These are phyloP conservation scores for Trissolcus basalis DNA, from an alignment of 1,140 invertebrate species.

Conservation along the genomic window DNA sequence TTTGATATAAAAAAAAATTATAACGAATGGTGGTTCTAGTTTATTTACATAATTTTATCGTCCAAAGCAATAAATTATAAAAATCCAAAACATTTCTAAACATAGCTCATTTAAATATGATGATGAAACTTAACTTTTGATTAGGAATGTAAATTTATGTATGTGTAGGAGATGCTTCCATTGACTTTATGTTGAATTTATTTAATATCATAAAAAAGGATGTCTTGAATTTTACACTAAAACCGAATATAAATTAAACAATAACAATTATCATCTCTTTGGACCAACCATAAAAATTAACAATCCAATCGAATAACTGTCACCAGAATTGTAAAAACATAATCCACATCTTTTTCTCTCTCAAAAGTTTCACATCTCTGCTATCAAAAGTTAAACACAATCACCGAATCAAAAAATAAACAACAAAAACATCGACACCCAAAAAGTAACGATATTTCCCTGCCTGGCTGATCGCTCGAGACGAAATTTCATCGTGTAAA, in stretches of 20 bases:
- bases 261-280: too few species aligned
- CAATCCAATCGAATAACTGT: too few species aligned
- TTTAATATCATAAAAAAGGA: slow-evolving; percentile 16
- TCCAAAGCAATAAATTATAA: slow-evolving; percentile 9
- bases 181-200: slow-evolving; percentile 26
- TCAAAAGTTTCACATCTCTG: too few species aligned
- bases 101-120: slow-evolving; percentile 15
- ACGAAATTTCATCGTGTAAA: slow-evolving; percentile 3
- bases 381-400: too few species aligned
- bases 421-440: too few species aligned
- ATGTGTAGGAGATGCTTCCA: slow-evolving; percentile 33
- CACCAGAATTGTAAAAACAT: too few species aligned
- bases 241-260: slow-evolving; percentile 18
- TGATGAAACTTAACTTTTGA: slow-evolving; percentile 21
- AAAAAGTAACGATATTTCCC: too few species aligned
- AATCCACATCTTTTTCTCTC: too few species aligned
- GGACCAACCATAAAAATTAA: too few species aligned
- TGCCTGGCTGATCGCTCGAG: too few species aligned
- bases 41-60: neutral
- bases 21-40: too few species aligned
- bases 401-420: too few species aligned
- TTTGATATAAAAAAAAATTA: slow-evolving; percentile 1
- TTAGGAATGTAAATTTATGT: slow-evolving; percentile 41
- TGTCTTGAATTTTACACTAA: slow-evolving; percentile 26
- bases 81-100: slow-evolving; percentile 8